phyloP scores from a whole-genome alignment of 2,888 invertebrate species.

The Cryptus armator region DNA sequence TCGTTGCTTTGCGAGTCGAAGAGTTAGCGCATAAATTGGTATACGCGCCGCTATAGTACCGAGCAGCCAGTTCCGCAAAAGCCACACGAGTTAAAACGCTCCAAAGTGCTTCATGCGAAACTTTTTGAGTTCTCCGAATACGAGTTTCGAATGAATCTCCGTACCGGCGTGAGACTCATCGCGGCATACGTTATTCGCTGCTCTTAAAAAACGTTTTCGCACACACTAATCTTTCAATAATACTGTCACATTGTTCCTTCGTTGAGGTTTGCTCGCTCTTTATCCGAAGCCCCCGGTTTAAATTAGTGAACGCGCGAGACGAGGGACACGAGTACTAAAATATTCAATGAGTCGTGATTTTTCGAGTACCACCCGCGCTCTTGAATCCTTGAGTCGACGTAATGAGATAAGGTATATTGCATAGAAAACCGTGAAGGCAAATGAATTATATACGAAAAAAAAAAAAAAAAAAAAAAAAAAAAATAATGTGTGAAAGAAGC shows the following conservation, averaged over 20 bases:
- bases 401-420: slow-evolving; percentile 43
- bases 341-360: slow-evolving; percentile 59
- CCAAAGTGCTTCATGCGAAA: slow-evolving; percentile 63
- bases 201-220: slow-evolving; percentile 18
- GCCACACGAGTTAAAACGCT: slow-evolving; percentile 58
- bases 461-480: background rate
- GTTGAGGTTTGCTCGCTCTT: slow-evolving; percentile 34
- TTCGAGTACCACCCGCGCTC: slow-evolving; percentile 6
- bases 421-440: slow-evolving; percentile 22
- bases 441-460: background rate
- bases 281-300: slow-evolving; percentile 13
- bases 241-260: slow-evolving; percentile 48
- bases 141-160: slow-evolving; percentile 4
- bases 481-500: background rate
- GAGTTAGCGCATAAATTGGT: slow-evolving; percentile 2
- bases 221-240: slow-evolving; percentile 38
- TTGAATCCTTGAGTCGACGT: slow-evolving; percentile 5
- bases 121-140: slow-evolving; percentile 44
- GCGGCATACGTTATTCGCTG: slow-evolving; percentile 34
- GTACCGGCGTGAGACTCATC: slow-evolving; percentile 2
- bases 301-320: slow-evolving; percentile 49
- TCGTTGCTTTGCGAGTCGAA: background rate
- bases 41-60: slow-evolving; percentile 7
- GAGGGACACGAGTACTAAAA: slow-evolving; percentile 27
- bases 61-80: slow-evolving; percentile 39